Evolutionary conservation across 2,888 invertebrate species (phyloP), one percentile per base, ranked within the genome.

Genomic region (Syrphus vitripennis): DNA sequence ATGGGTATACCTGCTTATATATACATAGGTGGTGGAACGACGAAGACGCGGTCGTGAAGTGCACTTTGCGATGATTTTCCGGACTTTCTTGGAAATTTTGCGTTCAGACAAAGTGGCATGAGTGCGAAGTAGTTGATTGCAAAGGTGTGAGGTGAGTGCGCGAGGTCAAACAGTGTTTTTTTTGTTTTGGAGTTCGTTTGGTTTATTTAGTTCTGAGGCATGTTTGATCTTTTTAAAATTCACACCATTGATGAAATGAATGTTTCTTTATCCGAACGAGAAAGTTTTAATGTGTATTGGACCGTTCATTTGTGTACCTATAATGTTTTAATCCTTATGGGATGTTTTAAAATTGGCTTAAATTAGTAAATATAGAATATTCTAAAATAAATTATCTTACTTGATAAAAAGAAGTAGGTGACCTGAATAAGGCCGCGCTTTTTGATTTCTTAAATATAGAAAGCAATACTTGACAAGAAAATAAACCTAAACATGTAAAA

Each of bases 91-190:
- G 82, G 76, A 71, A 82, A 77, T 82, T 50, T 50, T n/a, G 45
- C 71, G 76, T 65, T 57, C 82, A 82, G 82, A 76, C 82, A 70
- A 77, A 71, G 65, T 77, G 82, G 82, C 71, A 82, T 82, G 82
- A 82, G 82, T 76, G 71, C 37, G 76, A 65, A 82, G 76, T 34
- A 48, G 76, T 76, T 71, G 76, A 82, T 82, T 82, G 65, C 57
- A 53, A 26, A 76, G 76, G 82, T 82, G 76, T 63, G 70, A 70
- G 76, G 76, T 77, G 82, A 76, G 65, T 82, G 31, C 40, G 71
- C 70, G 76, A 82, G 76, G 82, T 76, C 82, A 82, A 63, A 82
- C 82, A 29, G 10, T 53, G 40, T 26, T 63, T 70, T 50, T 63
- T 42, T 45, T 5, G n/a, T n/a, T n/a, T n/a, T n/a, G n/a, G n/a